Conservation (phyloP, 2,797 vertebrate species). For the Lacerta agilis region DNA sequence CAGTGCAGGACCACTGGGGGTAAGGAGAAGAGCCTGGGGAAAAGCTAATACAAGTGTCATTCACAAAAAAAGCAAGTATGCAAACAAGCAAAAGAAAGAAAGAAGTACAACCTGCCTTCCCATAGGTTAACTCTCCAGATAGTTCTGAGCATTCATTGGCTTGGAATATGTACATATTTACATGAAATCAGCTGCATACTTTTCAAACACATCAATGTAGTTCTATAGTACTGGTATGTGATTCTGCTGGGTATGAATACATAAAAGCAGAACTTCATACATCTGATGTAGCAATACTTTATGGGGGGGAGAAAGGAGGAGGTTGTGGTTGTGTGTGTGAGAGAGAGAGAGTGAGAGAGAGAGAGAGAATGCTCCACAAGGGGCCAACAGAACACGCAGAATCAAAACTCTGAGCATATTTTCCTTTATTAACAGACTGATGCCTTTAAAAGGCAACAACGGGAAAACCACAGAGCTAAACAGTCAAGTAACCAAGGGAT, state of each 20-base stretch:
- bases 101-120: not conserved
- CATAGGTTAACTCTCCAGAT: not conserved
- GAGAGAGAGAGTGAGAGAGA: no score
- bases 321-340: not conserved
- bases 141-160: not conserved
- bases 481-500: slow-evolving; percentile 37
- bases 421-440: slow-evolving; percentile 37
- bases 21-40: no score
- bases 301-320: not conserved
- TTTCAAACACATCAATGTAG: not conserved
- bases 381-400: not conserved
- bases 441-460: slow-evolving; percentile 43
- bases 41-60: not conserved
- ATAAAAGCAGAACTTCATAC: not conserved
- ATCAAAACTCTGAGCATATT: slow-evolving; percentile 40
- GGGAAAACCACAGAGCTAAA: slow-evolving; percentile 44
- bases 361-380: not conserved
- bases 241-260: not conserved
- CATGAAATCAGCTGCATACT: slow-evolving; percentile 11
- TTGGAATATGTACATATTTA: not conserved
- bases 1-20: not conserved
- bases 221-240: slow-evolving; percentile 6
- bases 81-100: not conserved
- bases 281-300: not conserved
- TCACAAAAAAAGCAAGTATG: not conserved